phyloP scores from a whole-genome alignment of 2,888 invertebrate species.

The Drosophila kuntzei region DNA sequence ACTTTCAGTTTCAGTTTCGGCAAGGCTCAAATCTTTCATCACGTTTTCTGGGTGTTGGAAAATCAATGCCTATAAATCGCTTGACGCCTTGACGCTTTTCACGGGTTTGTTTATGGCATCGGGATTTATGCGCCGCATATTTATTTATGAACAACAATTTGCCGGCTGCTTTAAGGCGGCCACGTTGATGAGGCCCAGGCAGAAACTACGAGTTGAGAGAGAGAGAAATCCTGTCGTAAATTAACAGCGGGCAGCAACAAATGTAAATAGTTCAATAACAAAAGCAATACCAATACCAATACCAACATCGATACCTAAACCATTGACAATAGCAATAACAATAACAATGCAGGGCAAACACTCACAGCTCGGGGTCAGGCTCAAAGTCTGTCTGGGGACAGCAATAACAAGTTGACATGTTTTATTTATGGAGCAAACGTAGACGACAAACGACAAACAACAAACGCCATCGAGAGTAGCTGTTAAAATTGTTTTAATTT shows the following conservation, averaged over 20 bases:
- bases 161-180: slow-evolving; percentile 70
- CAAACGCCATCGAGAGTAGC: slow-evolving; percentile 65
- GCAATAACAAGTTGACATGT: slow-evolving; percentile 81
- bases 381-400: slow-evolving; percentile 47
- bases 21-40: slow-evolving; percentile 47
- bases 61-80: slow-evolving; percentile 76
- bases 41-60: slow-evolving; percentile 55
- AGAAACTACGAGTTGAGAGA: slow-evolving; percentile 4
- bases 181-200: slow-evolving; percentile 28
- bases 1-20: slow-evolving; percentile 33
- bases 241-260: slow-evolving; percentile 71
- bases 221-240: slow-evolving; percentile 57
- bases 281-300: slow-evolving; percentile 54
- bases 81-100: slow-evolving; percentile 39
- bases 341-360: slow-evolving; percentile 45
- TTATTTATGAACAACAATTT: slow-evolving; percentile 79
- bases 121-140: slow-evolving; percentile 72
- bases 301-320: slow-evolving; percentile 30
- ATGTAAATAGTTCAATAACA: slow-evolving; percentile 82
- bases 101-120: slow-evolving; percentile 64
- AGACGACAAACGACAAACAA: slow-evolving; percentile 49
- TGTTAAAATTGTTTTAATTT: slow-evolving; percentile 83
- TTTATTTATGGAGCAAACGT: slow-evolving; percentile 79
- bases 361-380: slow-evolving; percentile 18
- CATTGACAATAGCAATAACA: background rate